These are phyloP conservation scores for Oplegnathus fasciatus DNA, from an alignment of 2,113 vertebrate genomes.

Conservation along the genomic window DNA sequence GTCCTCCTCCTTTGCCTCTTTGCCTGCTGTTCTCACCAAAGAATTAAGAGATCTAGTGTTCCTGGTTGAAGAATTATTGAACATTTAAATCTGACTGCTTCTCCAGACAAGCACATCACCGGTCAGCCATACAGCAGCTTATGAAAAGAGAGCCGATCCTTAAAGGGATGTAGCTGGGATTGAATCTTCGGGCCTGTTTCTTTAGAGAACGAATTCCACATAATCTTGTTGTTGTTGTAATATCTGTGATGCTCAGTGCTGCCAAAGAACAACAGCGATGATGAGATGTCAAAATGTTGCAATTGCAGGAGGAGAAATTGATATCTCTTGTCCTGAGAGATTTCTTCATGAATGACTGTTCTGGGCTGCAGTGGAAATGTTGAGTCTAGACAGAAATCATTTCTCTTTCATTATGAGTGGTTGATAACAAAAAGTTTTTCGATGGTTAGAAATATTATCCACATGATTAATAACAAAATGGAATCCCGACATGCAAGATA, in stretches of 20 bases:
- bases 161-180: background rate
- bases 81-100: slow-evolving; percentile 44
- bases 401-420: background rate
- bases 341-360: background rate
- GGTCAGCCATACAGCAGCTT: slow-evolving; percentile 8
- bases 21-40: slow-evolving; percentile 8
- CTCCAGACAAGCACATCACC: background rate
- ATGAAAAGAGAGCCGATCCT: slow-evolving; percentile 18
- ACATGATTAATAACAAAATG: background rate
- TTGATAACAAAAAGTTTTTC: background rate
- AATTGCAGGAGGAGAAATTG: background rate
- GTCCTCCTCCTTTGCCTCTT: background rate
- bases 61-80: slow-evolving; percentile 17
- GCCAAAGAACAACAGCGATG: background rate
- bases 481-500: too few relatives aligned
- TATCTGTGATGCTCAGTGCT: background rate
- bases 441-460: background rate
- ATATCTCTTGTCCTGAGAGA: background rate
- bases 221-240: slow-evolving; percentile 1
- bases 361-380: background rate
- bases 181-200: slow-evolving; percentile 3
- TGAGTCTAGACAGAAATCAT: background rate
- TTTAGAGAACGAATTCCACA: slow-evolving; percentile 15
- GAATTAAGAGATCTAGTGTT: slow-evolving; percentile 47
- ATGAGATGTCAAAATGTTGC: slow-evolving; percentile 14